Evolutionary conservation across 1,140 invertebrate genomes (phyloP).

Genomic region (Drosophila mayri): DNA sequence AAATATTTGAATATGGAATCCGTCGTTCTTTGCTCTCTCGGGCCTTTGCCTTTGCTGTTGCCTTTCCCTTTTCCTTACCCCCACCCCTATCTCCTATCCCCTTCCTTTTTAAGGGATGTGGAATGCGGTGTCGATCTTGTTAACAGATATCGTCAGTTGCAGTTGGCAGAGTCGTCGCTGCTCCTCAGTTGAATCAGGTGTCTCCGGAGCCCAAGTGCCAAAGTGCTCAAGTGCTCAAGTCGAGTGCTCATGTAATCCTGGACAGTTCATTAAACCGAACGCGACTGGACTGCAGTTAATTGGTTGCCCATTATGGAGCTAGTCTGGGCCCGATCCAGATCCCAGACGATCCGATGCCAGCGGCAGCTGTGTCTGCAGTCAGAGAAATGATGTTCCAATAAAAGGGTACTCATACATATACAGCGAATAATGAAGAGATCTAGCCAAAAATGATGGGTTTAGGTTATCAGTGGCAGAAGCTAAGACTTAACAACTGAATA

Average conservation of each 20-base stretch:
- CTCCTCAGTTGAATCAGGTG: background rate
- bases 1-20: slow-evolving; percentile 66
- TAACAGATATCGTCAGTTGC: slow-evolving; percentile 38
- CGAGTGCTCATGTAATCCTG: slow-evolving; percentile 43
- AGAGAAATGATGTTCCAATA: slow-evolving; percentile 8
- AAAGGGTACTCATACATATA: background rate
- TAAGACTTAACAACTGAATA: background rate
- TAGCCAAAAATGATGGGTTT: background rate
- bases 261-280: slow-evolving; percentile 53
- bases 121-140: slow-evolving; percentile 54
- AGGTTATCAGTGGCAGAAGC: too few relatives aligned
- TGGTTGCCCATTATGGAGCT: slow-evolving; percentile 54
- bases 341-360: slow-evolving; percentile 11
- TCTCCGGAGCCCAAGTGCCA: slow-evolving; percentile 3
- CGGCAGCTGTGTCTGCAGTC: slow-evolving; percentile 16
- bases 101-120: slow-evolving; percentile 5
- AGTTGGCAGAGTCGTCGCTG: background rate
- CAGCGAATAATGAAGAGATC: background rate
- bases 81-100: background rate
- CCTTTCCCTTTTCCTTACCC: background rate
- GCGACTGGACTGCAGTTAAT: slow-evolving; percentile 50
- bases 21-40: background rate
- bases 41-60: background rate
- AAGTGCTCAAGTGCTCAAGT: slow-evolving; percentile 2
- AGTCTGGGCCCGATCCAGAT: slow-evolving; percentile 26